phyloP scores from a whole-genome alignment of 2,113 vertebrate genomes.

The Grallaria varia region DNA sequence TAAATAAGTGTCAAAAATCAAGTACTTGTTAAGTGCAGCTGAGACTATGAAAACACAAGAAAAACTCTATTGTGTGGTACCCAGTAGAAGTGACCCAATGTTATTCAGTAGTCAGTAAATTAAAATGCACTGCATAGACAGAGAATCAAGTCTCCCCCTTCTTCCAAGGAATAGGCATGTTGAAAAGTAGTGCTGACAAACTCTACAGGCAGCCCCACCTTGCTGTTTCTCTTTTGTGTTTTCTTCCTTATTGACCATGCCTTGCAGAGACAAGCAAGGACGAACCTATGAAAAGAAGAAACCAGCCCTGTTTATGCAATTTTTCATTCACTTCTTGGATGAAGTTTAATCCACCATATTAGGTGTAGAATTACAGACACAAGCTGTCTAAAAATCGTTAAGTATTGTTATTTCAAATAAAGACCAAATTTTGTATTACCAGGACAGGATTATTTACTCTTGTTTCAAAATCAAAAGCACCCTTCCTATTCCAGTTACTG shows the following conservation, averaged over 20 bases:
- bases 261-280: conserved; percentile 74
- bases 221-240: neutral
- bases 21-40: neutral
- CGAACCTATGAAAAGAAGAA: conserved; percentile 63
- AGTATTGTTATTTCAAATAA: neutral
- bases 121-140: neutral
- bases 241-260: conserved; percentile 31
- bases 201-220: conserved; percentile 48
- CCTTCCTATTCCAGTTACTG: neutral
- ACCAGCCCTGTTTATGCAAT: neutral
- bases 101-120: neutral
- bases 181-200: neutral
- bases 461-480: neutral
- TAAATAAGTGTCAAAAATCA: neutral
- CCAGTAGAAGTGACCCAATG: neutral
- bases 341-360: neutral
- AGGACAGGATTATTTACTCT: neutral
- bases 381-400: neutral
- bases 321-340: neutral
- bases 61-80: neutral
- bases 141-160: neutral
- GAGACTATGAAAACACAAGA: neutral
- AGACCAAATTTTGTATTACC: neutral
- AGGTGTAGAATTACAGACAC: neutral
- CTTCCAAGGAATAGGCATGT: neutral